Evolutionary conservation across 2,797 vertebrate genomes (phyloP).

Genomic region (Hypotaenidia okinawae): DNA sequence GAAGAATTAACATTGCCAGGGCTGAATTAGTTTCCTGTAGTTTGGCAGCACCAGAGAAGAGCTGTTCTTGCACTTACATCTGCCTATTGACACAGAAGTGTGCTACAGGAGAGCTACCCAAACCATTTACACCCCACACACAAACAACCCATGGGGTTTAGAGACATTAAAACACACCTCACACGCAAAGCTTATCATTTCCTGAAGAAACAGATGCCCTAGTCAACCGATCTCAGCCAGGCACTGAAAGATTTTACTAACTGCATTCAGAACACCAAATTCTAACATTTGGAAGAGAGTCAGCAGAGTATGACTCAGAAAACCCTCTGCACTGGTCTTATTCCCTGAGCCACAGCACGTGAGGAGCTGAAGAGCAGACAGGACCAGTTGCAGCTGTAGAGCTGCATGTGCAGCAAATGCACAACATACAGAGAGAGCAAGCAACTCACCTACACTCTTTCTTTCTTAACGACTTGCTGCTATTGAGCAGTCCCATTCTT

Average conservation of each 20-base stretch:
- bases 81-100: fast-evolving
- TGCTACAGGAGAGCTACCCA: not conserved
- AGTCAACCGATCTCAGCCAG: not conserved
- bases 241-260: not conserved
- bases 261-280: not conserved
- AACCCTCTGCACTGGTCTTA: not conserved
- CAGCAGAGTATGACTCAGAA: not conserved
- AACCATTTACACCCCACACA: no score
- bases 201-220: not conserved
- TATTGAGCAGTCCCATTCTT: not conserved
- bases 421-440: not conserved
- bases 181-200: not conserved
- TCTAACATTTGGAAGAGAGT: no score
- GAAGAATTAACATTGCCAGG: not conserved
- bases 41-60: not conserved
- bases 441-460: not conserved
- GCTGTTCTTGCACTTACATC: not conserved
- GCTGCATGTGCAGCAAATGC: fast-evolving
- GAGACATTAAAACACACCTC: not conserved
- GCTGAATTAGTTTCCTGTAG: not conserved
- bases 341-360: no score
- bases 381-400: not conserved
- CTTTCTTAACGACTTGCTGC: not conserved
- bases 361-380: no score
- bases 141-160: fast-evolving